These are phyloP conservation scores for Lepidocyrtinus sp. DNA, from an alignment of 2,888 invertebrate genomes.

Conservation along the genomic window DNA sequence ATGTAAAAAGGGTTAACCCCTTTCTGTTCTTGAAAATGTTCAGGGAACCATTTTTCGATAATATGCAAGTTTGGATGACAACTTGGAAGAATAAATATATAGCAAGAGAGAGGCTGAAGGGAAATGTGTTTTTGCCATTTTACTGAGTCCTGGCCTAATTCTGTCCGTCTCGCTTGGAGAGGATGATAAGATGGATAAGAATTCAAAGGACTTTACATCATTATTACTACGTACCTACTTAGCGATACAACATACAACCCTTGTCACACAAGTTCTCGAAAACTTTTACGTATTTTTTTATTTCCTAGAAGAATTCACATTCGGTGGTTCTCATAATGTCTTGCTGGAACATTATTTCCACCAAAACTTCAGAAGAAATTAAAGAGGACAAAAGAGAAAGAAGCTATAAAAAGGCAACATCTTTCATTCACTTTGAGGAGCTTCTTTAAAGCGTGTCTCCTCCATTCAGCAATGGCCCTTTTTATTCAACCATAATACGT, in stretches of 20 bases:
- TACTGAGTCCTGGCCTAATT: background rate
- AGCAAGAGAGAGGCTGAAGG: background rate
- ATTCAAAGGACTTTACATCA: background rate
- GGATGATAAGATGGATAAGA: background rate
- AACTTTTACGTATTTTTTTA: background rate
- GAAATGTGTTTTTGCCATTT: background rate
- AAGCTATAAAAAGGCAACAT: background rate
- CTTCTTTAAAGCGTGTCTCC: too few relatives aligned
- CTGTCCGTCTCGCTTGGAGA: background rate
- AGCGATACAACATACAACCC: background rate
- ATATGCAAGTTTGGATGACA: background rate
- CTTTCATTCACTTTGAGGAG: background rate
- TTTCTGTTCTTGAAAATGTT: background rate
- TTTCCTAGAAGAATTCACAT: background rate
- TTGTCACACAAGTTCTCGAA: background rate
- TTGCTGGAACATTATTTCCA: background rate
- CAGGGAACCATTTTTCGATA: background rate
- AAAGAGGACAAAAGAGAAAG: background rate
- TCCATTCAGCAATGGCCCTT: too few relatives aligned
- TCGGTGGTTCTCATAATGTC: background rate
- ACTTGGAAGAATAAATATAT: background rate
- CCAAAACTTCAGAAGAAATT: background rate
- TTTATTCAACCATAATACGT: background rate
- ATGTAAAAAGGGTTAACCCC: background rate
- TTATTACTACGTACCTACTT: background rate